phyloP scores from a whole-genome alignment of 2,113 vertebrate genomes.

The Maccullochella peelii region DNA sequence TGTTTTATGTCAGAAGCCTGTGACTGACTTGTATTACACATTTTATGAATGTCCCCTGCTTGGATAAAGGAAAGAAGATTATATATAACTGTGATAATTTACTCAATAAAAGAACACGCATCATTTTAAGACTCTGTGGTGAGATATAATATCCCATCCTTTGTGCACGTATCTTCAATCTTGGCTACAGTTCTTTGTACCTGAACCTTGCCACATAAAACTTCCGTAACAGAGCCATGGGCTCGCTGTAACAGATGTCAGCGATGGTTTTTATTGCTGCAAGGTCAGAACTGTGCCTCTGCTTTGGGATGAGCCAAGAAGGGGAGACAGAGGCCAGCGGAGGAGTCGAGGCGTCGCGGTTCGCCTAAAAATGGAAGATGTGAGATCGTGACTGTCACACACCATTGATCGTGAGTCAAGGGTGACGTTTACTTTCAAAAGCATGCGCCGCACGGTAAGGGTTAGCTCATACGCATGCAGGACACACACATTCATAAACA shows the following conservation, averaged over 20 bases:
- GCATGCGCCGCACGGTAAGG: not conserved
- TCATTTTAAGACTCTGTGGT: conserved; percentile 4
- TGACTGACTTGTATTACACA: not conserved
- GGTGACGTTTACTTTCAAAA: conserved; percentile 56
- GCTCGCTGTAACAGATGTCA: conserved; percentile 49
- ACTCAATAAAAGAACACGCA: not conserved
- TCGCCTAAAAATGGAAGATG: conserved; percentile 34
- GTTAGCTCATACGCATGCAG: not conserved
- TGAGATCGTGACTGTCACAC: conserved; percentile 53
- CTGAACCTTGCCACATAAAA: conserved; percentile 47
- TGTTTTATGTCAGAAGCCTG: not conserved
- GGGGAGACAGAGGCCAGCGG: conserved; percentile 17
- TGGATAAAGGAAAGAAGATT: not conserved
- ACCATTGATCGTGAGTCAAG: conserved; percentile 43
- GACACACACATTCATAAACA: conserved; percentile 55
- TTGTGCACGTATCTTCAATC: not conserved
- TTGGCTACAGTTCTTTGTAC: conserved; percentile 28
- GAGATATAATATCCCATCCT: conserved; percentile 27
- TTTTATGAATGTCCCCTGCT: conserved; percentile 8
- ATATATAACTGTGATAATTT: conserved; percentile 14
- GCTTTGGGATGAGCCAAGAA: conserved; percentile 23
- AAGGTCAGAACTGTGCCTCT: conserved; percentile 20
- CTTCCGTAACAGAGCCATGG: not conserved
- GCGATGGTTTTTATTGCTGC: conserved; percentile 39
- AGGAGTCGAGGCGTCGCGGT: not conserved